phyloP scores from a whole-genome alignment of 2,888 invertebrate genomes.

The Philopedon plagiatum region DNA sequence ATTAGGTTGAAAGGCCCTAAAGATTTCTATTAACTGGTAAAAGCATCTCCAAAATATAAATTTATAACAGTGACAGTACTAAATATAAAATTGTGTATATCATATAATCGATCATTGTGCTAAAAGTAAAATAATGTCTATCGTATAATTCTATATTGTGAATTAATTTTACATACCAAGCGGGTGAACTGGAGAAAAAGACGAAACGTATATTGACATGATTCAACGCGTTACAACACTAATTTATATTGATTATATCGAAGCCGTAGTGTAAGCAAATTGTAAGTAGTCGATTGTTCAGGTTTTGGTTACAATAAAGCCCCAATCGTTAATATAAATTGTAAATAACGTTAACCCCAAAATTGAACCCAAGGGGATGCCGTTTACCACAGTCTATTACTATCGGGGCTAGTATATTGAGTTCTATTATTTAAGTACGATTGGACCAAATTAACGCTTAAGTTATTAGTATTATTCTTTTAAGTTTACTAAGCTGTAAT shows the following conservation, averaged over 20 bases:
- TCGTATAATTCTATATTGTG: too few relatives aligned
- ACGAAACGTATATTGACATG: too few relatives aligned
- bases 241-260: too few relatives aligned
- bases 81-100: too few relatives aligned
- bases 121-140: too few relatives aligned
- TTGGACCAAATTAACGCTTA: neutral
- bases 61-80: too few relatives aligned
- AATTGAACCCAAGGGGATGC: neutral
- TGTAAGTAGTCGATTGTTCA: neutral
- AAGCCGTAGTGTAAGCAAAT: neutral
- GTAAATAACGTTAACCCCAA: neutral
- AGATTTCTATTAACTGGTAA: neutral
- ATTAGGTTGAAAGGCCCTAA: neutral
- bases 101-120: too few relatives aligned
- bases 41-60: neutral
- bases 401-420: neutral
- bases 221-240: too few relatives aligned
- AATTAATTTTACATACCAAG: too few relatives aligned
- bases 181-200: too few relatives aligned
- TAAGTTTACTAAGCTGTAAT: too few relatives aligned
- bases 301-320: neutral
- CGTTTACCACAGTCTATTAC: constrained; percentile 2
- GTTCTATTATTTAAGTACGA: neutral
- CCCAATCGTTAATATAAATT: constrained; percentile 1
- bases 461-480: neutral